These are phyloP conservation scores for Scatophagus argus DNA, from an alignment of 2,113 vertebrate species.

Conservation along the genomic window DNA sequence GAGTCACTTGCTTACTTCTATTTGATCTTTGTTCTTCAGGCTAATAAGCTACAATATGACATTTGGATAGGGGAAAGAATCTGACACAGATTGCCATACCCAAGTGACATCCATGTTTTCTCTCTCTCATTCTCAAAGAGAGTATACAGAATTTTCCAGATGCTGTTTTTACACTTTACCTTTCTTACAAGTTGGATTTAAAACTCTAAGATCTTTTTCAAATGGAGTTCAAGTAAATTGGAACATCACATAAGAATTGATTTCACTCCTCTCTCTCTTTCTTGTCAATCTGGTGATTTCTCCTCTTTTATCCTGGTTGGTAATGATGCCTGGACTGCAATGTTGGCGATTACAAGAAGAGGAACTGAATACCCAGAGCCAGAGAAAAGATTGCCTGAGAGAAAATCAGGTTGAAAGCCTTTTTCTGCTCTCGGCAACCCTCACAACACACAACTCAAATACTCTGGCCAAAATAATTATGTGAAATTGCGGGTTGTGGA, in stretches of 20 bases:
- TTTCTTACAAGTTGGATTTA: neutral
- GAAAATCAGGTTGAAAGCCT: slow-evolving; percentile 47
- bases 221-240: slow-evolving; percentile 7
- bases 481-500: slow-evolving; percentile 65
- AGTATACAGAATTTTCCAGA: neutral
- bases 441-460: slow-evolving; percentile 1
- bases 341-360: slow-evolving; percentile 36
- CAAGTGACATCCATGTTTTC: neutral
- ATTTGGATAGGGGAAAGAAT: neutral
- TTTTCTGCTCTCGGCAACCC: slow-evolving; percentile 16
- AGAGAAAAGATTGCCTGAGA: slow-evolving; percentile 36
- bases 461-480: slow-evolving; percentile 56
- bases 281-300: slow-evolving; percentile 13
- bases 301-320: slow-evolving; percentile 17
- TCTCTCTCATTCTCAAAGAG: neutral
- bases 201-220: neutral
- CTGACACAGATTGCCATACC: neutral
- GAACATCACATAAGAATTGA: slow-evolving; percentile 1
- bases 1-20: too few species aligned
- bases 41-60: neutral
- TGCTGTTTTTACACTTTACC: neutral
- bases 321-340: slow-evolving; percentile 34
- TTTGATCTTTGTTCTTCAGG: neutral
- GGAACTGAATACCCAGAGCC: slow-evolving; percentile 42
- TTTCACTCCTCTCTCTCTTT: neutral